Percentiles rank a stretch among this genome's conserved stretches.
Conservation (phyloP, 2,113 vertebrate species). For the Anhinga anhinga region DNA sequence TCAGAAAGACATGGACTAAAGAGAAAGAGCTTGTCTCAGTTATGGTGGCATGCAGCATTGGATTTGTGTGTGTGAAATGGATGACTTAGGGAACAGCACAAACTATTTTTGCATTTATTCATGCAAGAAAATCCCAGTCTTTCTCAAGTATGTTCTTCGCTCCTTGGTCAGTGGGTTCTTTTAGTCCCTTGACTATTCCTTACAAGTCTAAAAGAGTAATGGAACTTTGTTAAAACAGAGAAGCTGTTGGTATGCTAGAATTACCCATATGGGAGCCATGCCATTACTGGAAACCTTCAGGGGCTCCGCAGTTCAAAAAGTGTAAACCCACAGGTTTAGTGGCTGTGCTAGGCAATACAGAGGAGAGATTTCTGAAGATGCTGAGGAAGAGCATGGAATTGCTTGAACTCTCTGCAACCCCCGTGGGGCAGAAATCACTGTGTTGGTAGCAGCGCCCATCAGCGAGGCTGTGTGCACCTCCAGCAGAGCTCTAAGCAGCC, state of each 20-base stretch:
- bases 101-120: not conserved
- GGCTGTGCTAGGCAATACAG: not conserved
- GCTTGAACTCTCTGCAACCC: not conserved
- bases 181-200: not conserved
- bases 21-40: not conserved
- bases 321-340: not conserved
- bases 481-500: not conserved
- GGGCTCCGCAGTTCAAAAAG: not conserved
- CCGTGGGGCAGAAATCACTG: not conserved
- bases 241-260: not conserved
- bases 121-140: not conserved
- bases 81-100: not conserved
- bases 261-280: not conserved
- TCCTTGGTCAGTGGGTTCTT: not conserved
- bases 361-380: not conserved
- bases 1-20: not conserved
- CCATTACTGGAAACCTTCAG: not conserved
- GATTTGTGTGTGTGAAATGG: not conserved
- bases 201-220: not conserved
- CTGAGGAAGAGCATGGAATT: not conserved
- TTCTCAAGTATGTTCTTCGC: not conserved
- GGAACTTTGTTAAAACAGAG: not conserved
- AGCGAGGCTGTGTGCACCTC: accelerated
- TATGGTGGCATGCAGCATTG: not conserved
- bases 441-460: accelerated